phyloP scores from a whole-genome alignment of 2,113 vertebrate species.

The Pseudopodoces humilis region DNA sequence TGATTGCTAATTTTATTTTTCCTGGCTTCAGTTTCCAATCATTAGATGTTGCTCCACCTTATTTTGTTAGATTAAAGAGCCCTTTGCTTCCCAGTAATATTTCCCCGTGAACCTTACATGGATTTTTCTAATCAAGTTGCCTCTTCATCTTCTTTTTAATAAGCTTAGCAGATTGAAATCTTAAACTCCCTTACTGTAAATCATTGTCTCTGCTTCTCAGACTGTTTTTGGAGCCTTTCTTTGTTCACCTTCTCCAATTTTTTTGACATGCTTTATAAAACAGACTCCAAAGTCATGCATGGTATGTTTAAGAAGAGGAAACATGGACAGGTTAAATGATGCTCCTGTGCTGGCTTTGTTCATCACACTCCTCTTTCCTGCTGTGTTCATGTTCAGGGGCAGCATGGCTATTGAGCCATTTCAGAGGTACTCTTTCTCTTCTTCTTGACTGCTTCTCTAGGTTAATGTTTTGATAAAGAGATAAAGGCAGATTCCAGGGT shows the following conservation, averaged over 20 bases:
- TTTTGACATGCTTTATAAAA: not conserved
- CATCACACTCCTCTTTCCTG: not conserved
- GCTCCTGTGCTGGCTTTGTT: not conserved
- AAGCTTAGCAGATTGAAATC: conserved; percentile 34
- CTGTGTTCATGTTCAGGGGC: not conserved
- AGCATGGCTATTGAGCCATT: not conserved
- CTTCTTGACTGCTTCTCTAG: not conserved
- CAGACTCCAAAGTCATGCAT: not conserved
- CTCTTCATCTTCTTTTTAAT: conserved; percentile 51
- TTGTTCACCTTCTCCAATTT: not conserved
- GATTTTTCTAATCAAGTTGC: conserved; percentile 40
- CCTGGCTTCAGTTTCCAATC: conserved; percentile 45
- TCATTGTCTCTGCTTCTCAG: not conserved
- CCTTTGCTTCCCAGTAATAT: conserved; percentile 11
- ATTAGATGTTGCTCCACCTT: conserved; percentile 16
- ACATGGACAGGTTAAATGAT: not conserved
- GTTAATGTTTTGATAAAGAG: not conserved
- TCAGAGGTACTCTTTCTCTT: not conserved
- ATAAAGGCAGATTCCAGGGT: not conserved
- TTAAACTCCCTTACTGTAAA: not conserved
- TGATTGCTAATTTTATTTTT: conserved; percentile 65
- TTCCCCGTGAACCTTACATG: conserved; percentile 35
- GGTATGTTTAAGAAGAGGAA: not conserved
- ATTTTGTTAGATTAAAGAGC: conserved; percentile 47
- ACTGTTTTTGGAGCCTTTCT: not conserved